Percentiles rank a stretch among this genome's conserved stretches.
Evolutionary conservation across 2,113 vertebrate species (phyloP).

Genomic region (Coptodon rendalli): DNA sequence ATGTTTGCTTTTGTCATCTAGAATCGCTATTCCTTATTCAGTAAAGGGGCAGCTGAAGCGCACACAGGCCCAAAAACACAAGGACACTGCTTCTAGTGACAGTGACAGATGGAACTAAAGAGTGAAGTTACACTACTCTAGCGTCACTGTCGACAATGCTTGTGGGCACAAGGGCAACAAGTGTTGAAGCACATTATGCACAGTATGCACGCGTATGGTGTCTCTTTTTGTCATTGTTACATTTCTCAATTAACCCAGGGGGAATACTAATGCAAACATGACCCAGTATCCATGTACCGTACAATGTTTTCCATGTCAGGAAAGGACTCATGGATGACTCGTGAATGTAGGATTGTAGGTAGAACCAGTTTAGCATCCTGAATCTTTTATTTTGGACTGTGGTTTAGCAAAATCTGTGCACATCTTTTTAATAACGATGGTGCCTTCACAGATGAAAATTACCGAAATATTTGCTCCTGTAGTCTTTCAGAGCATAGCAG

Average conservation of each 20-base stretch:
- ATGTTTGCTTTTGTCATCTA: background rate
- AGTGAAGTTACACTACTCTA: background rate
- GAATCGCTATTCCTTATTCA: background rate
- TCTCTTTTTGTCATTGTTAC: background rate
- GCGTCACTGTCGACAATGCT: background rate
- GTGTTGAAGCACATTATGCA: background rate
- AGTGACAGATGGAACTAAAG: background rate
- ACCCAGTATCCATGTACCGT: background rate
- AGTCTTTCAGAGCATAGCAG: background rate
- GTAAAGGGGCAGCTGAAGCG: background rate
- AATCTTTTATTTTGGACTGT: background rate
- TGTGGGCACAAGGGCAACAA: background rate
- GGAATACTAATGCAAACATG: background rate
- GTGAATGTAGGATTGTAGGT: background rate
- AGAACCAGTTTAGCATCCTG: background rate
- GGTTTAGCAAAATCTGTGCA: background rate
- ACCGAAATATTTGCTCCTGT: background rate
- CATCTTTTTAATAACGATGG: background rate
- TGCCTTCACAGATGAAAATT: background rate
- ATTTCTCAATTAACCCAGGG: background rate
- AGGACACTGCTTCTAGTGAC: background rate
- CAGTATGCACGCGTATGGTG: fast-evolving
- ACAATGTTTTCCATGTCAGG: background rate
- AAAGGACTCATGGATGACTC: background rate
- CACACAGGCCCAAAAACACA: background rate